Base-by-base conservation (phyloP, 2,113 vertebrate species). In the Sylvilagus bachmani region DNA sequence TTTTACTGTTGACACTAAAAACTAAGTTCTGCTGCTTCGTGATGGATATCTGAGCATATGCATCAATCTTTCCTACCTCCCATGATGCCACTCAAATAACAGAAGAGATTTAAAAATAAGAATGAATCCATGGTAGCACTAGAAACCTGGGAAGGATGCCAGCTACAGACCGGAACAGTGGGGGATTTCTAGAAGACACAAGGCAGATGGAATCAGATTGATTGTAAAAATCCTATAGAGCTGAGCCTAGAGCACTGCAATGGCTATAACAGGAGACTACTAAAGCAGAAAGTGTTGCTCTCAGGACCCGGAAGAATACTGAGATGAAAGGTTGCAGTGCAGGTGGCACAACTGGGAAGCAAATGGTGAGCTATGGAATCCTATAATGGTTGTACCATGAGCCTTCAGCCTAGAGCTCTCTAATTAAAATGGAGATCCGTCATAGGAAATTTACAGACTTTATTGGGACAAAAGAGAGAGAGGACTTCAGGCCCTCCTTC, bases 71-170 rank as follows among this genome's bases (percentile, higher is more conserved):
- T 78, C 61, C 69, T 91, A 38, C 10, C 74, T 91, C 86, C 79
- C 33, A 67, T 81, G 36, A 86, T 80, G 17, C 70, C 89, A 67
- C 19, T 93, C 79, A 91, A 90, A 78, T 74, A 94, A 90, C 70
- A 95, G 36, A 93, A 95, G 77, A 64, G 19, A 94, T 95, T 95
- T 96, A 86, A 95, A 97, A 96, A 94, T 93, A 92, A 96, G n/a
- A 84, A 80, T 74, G 74, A 90, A 94, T 96, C 86, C 82, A 88
- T 95, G 81, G 85, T 90, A 90, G 85, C 81, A 38, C 29, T 51
- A 61, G 86, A 88, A 93, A 86, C 49, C 78, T 19, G 31, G 86
- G 89, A 92, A 94, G 21, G 24, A 14, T 90, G 74, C 74, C 82
- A 95, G 81, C 31, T 12, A 0, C 62, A 86, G 55, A 89, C 69